Evolutionary conservation across 2,888 invertebrate species (phyloP), one percentile per base, ranked within the genome.

Genomic region (Sylvicola cinctus): DNA sequence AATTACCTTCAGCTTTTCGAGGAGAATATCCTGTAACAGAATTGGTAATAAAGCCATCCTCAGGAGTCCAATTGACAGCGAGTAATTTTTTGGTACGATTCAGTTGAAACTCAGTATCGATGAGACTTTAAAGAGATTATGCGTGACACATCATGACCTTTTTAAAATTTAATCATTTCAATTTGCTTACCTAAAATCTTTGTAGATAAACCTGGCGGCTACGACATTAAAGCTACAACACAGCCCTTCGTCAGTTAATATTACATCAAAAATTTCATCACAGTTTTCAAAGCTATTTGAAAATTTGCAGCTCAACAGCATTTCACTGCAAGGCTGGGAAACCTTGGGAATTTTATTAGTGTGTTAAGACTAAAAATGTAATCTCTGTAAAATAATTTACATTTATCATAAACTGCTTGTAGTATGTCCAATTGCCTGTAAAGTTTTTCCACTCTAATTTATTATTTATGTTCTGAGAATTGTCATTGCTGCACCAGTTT

Each of bases 211-310:
- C 36, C 70, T 65, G 2, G 70, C 63, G 40, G 78, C 74, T 4
- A 84, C 66, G n/a, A 73, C 68, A 50, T 85, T 85, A 49, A 85
- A 85, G 2, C 78, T 76, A 51, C 84, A 85, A 50, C 85, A 85
- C 3, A 83, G 61, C 0, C 85, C 85, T 49, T 83, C 83, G 45
- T 85, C 84, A 0, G 84, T 83, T 38, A 83, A 58, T 33, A 76
- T 70, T 0, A 77, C 72, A 50, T 74, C 76, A 51, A 84, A 83
- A 36, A 78, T 55, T 33, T 70, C 63, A 7, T 68, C 62, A 46
- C 84, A 84, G 33, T 65, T 62, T 44, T 66, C 61, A 1, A 44
- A 45, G 8, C 59, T 61, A 0, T 68, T 68, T 41, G 73, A 70
- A 70, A 78, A 85, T 36, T 61, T 57, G 46, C 84, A 85, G 20